Evolutionary conservation across 2,113 vertebrate genomes (phyloP).

Genomic region (Poicephalus gulielmi): DNA sequence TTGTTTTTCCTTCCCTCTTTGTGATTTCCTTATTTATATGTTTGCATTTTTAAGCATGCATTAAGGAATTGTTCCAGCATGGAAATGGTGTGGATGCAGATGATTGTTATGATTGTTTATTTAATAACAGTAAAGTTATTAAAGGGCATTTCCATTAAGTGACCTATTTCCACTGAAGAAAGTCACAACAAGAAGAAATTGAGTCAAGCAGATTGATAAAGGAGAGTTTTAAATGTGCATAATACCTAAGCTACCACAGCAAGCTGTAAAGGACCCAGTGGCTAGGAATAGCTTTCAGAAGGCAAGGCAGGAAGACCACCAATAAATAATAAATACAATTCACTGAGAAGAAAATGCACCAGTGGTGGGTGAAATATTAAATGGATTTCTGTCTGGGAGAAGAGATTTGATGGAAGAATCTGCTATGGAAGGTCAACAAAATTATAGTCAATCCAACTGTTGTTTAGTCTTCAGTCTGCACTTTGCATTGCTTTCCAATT

Average conservation of each 20-base stretch:
- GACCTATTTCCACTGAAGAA: slow-evolving; percentile 12
- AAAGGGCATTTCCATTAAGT: background rate
- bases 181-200: slow-evolving; percentile 13
- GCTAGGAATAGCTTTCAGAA: background rate
- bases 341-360: background rate
- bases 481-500: background rate
- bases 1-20: background rate
- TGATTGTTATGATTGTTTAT: slow-evolving; percentile 27
- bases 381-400: background rate
- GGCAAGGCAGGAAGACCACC: background rate
- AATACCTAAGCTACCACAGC: background rate
- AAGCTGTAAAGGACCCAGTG: background rate
- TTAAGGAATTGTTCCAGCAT: slow-evolving; percentile 62
- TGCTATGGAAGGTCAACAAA: background rate
- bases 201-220: background rate
- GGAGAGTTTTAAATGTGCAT: background rate
- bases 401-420: background rate
- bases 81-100: slow-evolving; percentile 43
- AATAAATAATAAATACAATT: background rate
- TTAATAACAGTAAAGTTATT: slow-evolving; percentile 22
- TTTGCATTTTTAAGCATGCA: slow-evolving; percentile 69
- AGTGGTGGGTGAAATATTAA: background rate
- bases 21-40: slow-evolving; percentile 18
- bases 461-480: background rate
- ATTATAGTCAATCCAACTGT: background rate